Percentiles rank a stretch among this genome's conserved stretches.
phyloP scores from a whole-genome alignment of 2,888 invertebrate genomes.

The Epinotia nisella region DNA sequence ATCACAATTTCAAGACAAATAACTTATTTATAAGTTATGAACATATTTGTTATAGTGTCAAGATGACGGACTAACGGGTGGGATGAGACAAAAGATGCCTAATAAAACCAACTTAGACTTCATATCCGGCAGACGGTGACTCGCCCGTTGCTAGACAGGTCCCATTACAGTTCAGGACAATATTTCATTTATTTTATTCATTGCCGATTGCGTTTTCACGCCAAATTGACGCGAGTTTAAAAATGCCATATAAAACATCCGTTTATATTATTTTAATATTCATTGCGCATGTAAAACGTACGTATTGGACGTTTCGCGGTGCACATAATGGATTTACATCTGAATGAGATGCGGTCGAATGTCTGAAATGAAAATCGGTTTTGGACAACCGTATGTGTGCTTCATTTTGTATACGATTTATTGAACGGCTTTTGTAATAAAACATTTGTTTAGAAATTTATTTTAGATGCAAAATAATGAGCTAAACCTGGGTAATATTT shows the following conservation, averaged over 20 bases:
- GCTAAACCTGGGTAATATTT: neutral
- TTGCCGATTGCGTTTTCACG: slow-evolving; percentile 26
- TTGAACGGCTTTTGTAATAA: neutral
- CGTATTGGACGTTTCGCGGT: slow-evolving; percentile 58
- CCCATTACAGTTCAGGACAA: no score
- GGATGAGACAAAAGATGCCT: no score
- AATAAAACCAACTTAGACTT: no score
- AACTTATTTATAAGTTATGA: no score
- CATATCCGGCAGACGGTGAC: no score
- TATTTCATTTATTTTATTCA: slow-evolving; percentile 17
- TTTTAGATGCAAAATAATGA: no score
- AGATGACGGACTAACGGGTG: no score
- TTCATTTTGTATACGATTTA: neutral
- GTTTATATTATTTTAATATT: slow-evolving; percentile 55
- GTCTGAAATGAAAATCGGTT: slow-evolving; percentile 56
- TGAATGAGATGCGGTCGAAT: slow-evolving; percentile 64
- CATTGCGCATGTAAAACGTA: slow-evolving; percentile 57
- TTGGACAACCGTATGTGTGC: slow-evolving; percentile 54
- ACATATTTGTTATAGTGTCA: no score
- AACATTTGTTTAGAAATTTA: neutral
- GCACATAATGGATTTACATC: slow-evolving; percentile 60
- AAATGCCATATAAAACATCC: slow-evolving; percentile 45
- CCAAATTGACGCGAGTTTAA: slow-evolving; percentile 19
- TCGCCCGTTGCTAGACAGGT: no score
- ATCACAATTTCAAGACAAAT: no score